These are phyloP conservation scores for Bombus affinis DNA, from an alignment of 1,140 invertebrate species.

Conservation along the genomic window DNA sequence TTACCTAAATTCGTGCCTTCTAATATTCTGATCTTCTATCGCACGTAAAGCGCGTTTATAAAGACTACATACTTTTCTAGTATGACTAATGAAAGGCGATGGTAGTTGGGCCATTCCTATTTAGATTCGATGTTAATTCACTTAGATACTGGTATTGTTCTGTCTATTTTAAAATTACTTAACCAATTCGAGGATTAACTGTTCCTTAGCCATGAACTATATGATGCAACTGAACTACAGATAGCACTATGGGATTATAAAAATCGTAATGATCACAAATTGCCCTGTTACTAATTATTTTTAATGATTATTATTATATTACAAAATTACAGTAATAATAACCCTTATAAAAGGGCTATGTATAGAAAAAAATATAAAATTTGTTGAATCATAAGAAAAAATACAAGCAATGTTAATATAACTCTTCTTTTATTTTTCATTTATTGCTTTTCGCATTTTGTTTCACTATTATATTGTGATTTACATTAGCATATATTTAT, in stretches of 20 bases:
- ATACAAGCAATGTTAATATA: not conserved
- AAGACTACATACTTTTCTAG: conserved; percentile 87
- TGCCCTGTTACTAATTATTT: not conserved
- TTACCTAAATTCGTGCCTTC: conserved; percentile 82
- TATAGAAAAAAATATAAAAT: not conserved
- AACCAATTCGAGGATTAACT: not conserved
- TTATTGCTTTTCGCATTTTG: not conserved
- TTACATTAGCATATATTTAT: not conserved
- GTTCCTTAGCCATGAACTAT: not conserved
- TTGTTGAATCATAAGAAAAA: not conserved
- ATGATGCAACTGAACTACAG: not conserved
- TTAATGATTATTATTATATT: not conserved
- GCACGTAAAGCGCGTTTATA: conserved; percentile 87
- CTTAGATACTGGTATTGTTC: not conserved
- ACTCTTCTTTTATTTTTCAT: not conserved
- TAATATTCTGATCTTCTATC: conserved; percentile 84
- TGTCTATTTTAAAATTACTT: not conserved
- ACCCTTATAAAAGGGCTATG: not conserved
- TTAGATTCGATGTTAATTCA: not conserved
- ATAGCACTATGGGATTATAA: not conserved
- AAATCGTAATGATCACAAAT: not conserved
- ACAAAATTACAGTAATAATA: not conserved
- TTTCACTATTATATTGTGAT: not conserved
- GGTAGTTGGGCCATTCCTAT: conserved; percentile 73
- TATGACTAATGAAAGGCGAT: conserved; percentile 84